phyloP scores from a whole-genome alignment of 2,113 vertebrate genomes.

The Mustela nigripes region DNA sequence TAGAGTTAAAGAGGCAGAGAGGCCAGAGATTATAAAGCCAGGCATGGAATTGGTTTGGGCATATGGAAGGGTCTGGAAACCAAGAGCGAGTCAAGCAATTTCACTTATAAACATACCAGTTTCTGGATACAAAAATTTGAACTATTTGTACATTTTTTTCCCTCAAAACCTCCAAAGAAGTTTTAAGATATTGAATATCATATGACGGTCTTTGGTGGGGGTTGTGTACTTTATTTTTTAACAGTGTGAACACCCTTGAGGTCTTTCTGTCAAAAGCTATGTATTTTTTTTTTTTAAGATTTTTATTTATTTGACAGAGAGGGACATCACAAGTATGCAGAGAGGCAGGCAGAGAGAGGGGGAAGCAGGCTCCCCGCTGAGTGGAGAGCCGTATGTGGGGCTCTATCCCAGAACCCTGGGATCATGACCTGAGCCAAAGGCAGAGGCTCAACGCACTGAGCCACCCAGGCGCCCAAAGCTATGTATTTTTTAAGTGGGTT shows the following conservation, averaged over 20 bases:
- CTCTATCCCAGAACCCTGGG: no score
- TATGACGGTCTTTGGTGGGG: background rate
- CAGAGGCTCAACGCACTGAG: no score
- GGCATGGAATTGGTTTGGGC: background rate
- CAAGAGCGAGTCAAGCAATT: background rate
- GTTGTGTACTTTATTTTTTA: background rate
- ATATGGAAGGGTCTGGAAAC: background rate
- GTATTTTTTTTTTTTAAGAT: no score
- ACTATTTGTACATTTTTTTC: background rate
- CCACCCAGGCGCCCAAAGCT: background rate
- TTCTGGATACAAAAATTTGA: constrained; percentile 3
- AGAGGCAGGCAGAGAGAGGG: no score
- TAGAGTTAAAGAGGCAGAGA: background rate
- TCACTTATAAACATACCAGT: background rate
- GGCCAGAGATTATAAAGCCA: background rate
- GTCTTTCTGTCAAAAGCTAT: background rate
- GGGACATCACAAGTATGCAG: no score
- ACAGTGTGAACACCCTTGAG: background rate
- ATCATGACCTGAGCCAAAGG: no score
- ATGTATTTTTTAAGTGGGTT: background rate
- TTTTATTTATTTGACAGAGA: no score
- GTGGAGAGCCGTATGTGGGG: no score
- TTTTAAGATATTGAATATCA: background rate
- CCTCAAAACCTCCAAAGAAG: background rate
- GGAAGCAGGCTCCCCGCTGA: no score